A percentile compares a stretch with the other conserved stretches of the same genome.
These are phyloP conservation scores for Sarcophaga peregrina DNA, from an alignment of 1,140 invertebrate species.

Conservation along the genomic window DNA sequence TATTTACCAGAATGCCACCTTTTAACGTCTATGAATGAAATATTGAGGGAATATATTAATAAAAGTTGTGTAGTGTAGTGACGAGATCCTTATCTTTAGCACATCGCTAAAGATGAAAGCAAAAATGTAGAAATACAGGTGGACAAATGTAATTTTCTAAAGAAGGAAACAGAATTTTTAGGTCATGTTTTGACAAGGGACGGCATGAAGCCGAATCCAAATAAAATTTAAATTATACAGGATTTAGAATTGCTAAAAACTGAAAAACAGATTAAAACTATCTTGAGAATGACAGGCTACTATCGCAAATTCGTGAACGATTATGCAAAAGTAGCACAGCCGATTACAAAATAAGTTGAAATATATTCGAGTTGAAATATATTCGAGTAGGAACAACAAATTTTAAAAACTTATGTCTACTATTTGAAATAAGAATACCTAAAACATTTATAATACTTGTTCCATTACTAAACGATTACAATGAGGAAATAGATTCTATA, in stretches of 20 bases:
- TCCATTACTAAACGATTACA: too few relatives aligned
- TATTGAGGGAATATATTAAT: conserved; percentile 44
- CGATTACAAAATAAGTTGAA: conserved; percentile 40
- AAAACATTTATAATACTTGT: too few relatives aligned
- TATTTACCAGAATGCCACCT: background rate
- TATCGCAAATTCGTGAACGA: conserved; percentile 46
- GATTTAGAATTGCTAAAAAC: conserved; percentile 48
- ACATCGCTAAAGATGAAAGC: conserved; percentile 48
- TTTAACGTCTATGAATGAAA: background rate
- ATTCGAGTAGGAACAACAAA: background rate
- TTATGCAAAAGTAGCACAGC: conserved; percentile 26
- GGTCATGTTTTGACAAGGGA: conserved; percentile 44
- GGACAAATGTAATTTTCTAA: conserved; percentile 54
- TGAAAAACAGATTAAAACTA: conserved; percentile 48
- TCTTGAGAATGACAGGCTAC: conserved; percentile 55
- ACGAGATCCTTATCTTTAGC: background rate
- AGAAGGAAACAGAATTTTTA: conserved; percentile 38
- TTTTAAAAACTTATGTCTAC: too few relatives aligned
- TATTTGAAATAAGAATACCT: too few relatives aligned
- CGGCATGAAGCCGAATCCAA: conserved; percentile 55
- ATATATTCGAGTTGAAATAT: conserved; percentile 42
- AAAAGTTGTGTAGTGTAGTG: background rate
- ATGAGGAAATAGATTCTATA: too few relatives aligned
- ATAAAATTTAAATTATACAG: conserved; percentile 49
- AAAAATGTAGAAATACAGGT: conserved; percentile 51